Evolutionary conservation across 2,888 invertebrate genomes (phyloP), one percentile per base, ranked within the genome.

Genomic region (Pogonocherus hispidulus): DNA sequence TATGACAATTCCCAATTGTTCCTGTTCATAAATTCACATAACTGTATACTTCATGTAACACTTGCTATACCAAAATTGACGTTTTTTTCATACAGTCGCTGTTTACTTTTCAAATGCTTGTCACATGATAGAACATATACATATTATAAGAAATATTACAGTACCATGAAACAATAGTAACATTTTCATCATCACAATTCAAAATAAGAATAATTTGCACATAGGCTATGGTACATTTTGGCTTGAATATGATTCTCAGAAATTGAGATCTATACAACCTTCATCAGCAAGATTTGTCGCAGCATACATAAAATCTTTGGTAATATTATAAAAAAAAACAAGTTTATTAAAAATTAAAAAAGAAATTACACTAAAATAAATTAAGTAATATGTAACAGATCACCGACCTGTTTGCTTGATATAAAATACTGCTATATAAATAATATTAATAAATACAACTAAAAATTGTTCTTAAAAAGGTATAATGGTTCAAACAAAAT

Each of bases 361-460:
- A 14, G 22, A 23, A 59, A 27, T 32, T 60, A 60, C 27, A 49
- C 49, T 60, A 49, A 18, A 59, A 59, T 59, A 49, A 60, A 60
- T 49, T 60, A 60, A 54, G 18, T 54, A 19, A 2, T 54, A 5
- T 35, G 3, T n/a, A 3, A 20, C 18, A 32, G 23, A 23, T 16
- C 27, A 46, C 16, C 1, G n/a, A 59, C 11, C 11, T 20, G 60
- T 35, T 49, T 23, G 19, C 49, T 20, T 49, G 8, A 47, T 41
- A 41, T 20, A 41, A 60, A 49, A 60, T 60, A 60, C 49, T 49
- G 49, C 20, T 35, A 49, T 49, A 49, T 19, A 49, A 60, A 59
- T 59, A 27, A 59, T 27, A 23, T 44, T 54, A 55, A 35, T 18
- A 32, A 54, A 14, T 56, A 44, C 56, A 14, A 44, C 14, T 41